Percentiles rank a stretch among this genome's conserved stretches.
Conservation (phyloP, 2,888 invertebrate genomes). For the Teinopalpus imperialis region DNA sequence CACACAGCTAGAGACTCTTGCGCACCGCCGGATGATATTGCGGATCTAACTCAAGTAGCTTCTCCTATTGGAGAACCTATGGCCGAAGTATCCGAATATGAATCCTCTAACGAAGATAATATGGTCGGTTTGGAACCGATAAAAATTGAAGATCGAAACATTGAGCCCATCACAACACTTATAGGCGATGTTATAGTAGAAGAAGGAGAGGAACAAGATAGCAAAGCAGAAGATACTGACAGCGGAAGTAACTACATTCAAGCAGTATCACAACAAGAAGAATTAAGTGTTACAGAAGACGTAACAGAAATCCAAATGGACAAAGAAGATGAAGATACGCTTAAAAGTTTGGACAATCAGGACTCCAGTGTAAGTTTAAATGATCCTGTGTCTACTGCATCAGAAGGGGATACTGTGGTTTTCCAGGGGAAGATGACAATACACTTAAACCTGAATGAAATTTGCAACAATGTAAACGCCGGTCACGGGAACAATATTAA, state of each 20-base stretch:
- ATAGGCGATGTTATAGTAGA: conserved; percentile 69
- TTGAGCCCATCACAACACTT: conserved; percentile 46
- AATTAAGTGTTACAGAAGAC: conserved; percentile 67
- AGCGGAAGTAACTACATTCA: conserved; percentile 72
- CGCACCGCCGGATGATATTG: conserved; percentile 88
- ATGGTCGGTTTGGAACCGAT: conserved; percentile 45
- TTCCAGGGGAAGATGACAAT: conserved; percentile 81
- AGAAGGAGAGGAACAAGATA: conserved; percentile 68
- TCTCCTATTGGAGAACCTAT: conserved; percentile 72
- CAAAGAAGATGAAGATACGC: conserved; percentile 77
- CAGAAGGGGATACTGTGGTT: conserved; percentile 76
- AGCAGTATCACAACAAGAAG: conserved; percentile 71
- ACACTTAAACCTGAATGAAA: conserved; percentile 77
- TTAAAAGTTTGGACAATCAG: conserved; percentile 78
- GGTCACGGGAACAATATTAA: conserved; percentile 65
- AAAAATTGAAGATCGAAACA: conserved; percentile 53
- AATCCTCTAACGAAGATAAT: conserved; percentile 71
- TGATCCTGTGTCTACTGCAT: conserved; percentile 69
- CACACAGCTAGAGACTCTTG: conserved; percentile 91
- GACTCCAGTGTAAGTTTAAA: conserved; percentile 81
- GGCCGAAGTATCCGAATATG: conserved; percentile 69
- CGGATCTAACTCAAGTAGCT: conserved; percentile 79
- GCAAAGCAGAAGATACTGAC: conserved; percentile 62
- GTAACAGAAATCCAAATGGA: conserved; percentile 76
- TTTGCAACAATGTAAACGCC: conserved; percentile 70